Percentiles rank a stretch among this genome's conserved stretches.
Evolutionary conservation across 37 sponge, comb jelly and placozoan species (phyloP).

Genomic region (Beroe ovata): DNA sequence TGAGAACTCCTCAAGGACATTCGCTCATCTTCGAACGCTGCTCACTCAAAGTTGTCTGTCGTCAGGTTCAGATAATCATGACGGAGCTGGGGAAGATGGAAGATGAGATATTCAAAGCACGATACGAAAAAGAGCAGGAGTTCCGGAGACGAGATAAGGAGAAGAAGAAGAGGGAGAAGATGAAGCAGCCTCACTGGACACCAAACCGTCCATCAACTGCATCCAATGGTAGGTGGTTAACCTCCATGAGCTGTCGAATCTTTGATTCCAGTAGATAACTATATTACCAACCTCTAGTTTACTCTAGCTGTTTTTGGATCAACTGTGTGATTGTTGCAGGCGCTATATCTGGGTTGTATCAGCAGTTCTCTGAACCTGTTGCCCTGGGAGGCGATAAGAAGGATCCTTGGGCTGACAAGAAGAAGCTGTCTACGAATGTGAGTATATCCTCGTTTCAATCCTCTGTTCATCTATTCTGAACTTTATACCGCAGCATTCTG

Average conservation of each 20-base stretch:
- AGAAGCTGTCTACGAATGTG: conserved; percentile 42
- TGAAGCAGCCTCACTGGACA: conserved; percentile 58
- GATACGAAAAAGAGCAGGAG: conserved; percentile 78
- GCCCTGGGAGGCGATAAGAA: conserved; percentile 54
- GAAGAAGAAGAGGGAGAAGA: conserved; percentile 73
- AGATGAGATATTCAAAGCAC: conserved; percentile 83
- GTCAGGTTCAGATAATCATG: conserved; percentile 83
- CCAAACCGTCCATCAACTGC: conserved; percentile 52
- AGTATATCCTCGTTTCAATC: too few species aligned
- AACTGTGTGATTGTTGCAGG: background rate
- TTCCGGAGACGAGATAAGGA: conserved; percentile 75
- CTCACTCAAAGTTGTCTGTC: background rate
- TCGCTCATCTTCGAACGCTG: too few species aligned
- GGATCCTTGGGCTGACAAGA: conserved; percentile 68
- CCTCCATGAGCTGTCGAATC: too few species aligned
- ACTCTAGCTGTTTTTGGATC: background rate
- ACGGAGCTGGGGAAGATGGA: conserved; percentile 82
- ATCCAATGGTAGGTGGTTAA: conserved; percentile 2
- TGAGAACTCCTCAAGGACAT: too few species aligned
- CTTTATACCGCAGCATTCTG: too few species aligned
- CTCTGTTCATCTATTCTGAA: too few species aligned
- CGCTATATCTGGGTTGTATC: conserved; percentile 33
- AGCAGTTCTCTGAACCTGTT: conserved; percentile 55
- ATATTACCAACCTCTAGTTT: background rate
- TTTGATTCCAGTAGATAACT: too few species aligned